These are phyloP conservation scores for Petrocephalus schoutedeni DNA, from an alignment of 2,797 vertebrate species.

Conservation along the genomic window DNA sequence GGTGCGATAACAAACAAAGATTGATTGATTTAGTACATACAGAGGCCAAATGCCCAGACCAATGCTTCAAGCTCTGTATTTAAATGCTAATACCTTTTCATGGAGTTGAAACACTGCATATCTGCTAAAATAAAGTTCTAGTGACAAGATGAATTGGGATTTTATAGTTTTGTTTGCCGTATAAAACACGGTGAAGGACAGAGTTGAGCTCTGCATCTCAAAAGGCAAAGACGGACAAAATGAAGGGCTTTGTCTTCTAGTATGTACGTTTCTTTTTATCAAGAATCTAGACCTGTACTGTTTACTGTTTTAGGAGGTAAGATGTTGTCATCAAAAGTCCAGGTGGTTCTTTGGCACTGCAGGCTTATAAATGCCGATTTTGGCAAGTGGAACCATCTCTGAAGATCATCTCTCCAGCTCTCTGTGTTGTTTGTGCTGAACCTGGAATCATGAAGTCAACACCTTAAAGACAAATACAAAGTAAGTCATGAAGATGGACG, in stretches of 20 bases:
- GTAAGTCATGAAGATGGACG: background rate
- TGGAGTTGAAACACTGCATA: conserved; percentile 14
- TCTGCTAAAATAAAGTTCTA: conserved; percentile 28
- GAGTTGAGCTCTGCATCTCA: background rate
- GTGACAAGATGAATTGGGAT: conserved; percentile 26
- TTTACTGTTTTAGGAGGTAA: conserved; percentile 28
- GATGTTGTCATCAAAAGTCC: conserved; percentile 12
- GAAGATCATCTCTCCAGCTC: background rate
- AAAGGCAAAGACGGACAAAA: background rate
- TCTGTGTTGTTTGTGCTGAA: background rate
- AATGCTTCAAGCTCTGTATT: conserved; percentile 45
- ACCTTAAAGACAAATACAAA: background rate
- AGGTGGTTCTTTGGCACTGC: conserved; percentile 24
- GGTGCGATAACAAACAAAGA: conserved; percentile 45
- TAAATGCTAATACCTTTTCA: conserved; percentile 47
- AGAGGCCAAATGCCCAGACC: conserved; percentile 41
- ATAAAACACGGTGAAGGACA: conserved; percentile 17
- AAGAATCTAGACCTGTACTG: background rate
- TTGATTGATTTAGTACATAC: conserved; percentile 41
- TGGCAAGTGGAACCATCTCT: background rate
- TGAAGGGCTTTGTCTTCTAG: background rate
- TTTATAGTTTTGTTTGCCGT: conserved; percentile 5
- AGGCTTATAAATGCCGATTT: conserved; percentile 2
- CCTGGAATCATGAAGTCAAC: background rate
- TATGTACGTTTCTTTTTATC: background rate